Evolutionary conservation across 2,888 invertebrate genomes (phyloP).

Genomic region (Agonopterix heracliana): DNA sequence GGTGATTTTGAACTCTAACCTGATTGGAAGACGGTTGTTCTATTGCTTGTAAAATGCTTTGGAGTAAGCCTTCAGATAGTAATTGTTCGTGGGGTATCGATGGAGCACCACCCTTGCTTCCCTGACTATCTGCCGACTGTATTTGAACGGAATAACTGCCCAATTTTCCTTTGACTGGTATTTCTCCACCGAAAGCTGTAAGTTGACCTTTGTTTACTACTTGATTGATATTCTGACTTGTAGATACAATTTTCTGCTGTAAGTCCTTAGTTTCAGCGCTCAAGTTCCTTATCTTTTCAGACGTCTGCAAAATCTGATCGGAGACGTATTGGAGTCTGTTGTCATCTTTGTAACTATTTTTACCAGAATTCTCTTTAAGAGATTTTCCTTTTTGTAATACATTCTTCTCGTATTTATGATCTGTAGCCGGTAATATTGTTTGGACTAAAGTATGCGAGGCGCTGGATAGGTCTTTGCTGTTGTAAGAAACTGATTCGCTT

Average conservation of each 20-base stretch:
- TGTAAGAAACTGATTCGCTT: constrained; percentile 41
- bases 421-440: constrained; percentile 39
- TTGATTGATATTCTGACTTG: constrained; percentile 42
- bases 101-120: constrained; percentile 60
- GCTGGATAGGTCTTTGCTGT: constrained; percentile 42
- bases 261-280: constrained; percentile 57
- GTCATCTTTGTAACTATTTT: constrained; percentile 43
- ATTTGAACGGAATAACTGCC: constrained; percentile 86
- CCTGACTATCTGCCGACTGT: constrained; percentile 77
- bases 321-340: constrained; percentile 42
- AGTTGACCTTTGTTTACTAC: constrained; percentile 21
- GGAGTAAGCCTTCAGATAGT: constrained; percentile 85
- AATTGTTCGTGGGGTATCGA: constrained; percentile 83
- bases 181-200: constrained; percentile 21
- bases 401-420: constrained; percentile 31
- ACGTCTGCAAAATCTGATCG: constrained; percentile 59
- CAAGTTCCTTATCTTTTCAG: constrained; percentile 54
- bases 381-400: constrained; percentile 49
- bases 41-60: constrained; percentile 88
- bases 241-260: constrained; percentile 54
- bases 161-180: constrained; percentile 74
- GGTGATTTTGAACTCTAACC: background rate
- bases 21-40: constrained; percentile 76
- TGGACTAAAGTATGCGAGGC: constrained; percentile 54
- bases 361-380: constrained; percentile 27